Conservation (phyloP, 2,888 invertebrate species). For the Holacanthella duospinosa region DNA sequence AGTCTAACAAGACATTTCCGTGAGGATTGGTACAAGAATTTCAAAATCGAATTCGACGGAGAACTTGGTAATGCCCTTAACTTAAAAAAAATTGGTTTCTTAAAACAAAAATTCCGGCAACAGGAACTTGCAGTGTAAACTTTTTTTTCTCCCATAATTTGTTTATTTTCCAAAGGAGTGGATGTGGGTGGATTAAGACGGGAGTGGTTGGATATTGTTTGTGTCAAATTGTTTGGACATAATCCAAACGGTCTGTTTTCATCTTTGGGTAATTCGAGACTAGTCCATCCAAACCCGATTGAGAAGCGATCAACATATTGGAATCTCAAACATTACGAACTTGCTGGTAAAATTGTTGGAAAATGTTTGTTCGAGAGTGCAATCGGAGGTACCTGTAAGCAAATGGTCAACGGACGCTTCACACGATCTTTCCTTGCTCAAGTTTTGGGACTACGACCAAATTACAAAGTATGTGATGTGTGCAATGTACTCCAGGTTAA, state of each 20-base stretch:
- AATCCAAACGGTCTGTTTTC: slow-evolving; percentile 63
- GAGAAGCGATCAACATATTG: slow-evolving; percentile 42
- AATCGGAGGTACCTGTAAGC: slow-evolving; percentile 73
- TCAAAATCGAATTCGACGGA: slow-evolving; percentile 80
- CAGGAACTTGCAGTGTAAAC: not conserved
- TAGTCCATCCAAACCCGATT: slow-evolving; percentile 74
- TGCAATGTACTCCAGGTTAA: not conserved
- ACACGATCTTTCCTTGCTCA: slow-evolving; percentile 86
- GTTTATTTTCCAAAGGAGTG: no score
- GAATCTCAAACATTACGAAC: slow-evolving; percentile 80
- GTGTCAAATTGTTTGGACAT: slow-evolving; percentile 76
- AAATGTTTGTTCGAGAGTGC: slow-evolving; percentile 91
- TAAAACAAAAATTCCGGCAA: not conserved
- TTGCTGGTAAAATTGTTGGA: slow-evolving; percentile 85
- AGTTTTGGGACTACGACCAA: slow-evolving; percentile 83
- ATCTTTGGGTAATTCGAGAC: slow-evolving; percentile 67
- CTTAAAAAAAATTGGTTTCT: slow-evolving; percentile 44
- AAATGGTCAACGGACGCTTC: slow-evolving; percentile 78
- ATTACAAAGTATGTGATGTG: slow-evolving; percentile 68
- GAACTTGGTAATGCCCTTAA: slow-evolving; percentile 59
- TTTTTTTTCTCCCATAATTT: no score
- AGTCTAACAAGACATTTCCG: slow-evolving; percentile 66
- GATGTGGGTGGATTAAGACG: slow-evolving; percentile 88
- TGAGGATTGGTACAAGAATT: slow-evolving; percentile 93
- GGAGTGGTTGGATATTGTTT: slow-evolving; percentile 87